These are phyloP conservation scores for Holocentrus rufus DNA, from an alignment of 2,797 vertebrate genomes.

Conservation along the genomic window DNA sequence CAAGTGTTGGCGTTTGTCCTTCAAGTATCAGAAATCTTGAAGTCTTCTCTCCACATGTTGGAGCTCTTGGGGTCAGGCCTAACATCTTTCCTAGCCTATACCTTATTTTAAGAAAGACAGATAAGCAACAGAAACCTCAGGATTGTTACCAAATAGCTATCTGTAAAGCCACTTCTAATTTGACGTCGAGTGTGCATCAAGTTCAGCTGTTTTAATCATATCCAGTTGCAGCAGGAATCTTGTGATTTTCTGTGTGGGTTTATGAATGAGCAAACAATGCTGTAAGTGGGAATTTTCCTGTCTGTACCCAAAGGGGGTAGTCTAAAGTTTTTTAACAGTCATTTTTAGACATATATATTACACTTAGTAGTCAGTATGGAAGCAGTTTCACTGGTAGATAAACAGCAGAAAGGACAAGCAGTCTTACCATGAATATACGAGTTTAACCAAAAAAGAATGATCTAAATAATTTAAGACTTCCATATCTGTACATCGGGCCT, in stretches of 20 bases:
- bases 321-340: slow-evolving; percentile 16
- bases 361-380: slow-evolving; percentile 37
- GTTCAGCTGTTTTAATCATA: slow-evolving; percentile 68
- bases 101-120: slow-evolving; percentile 38
- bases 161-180: background rate
- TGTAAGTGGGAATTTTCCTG: slow-evolving; percentile 4
- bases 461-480: background rate
- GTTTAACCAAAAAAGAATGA: background rate
- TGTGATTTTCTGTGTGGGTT: slow-evolving; percentile 51
- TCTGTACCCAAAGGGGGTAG: background rate
- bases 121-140: slow-evolving; percentile 7
- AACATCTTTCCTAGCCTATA: background rate
- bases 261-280: slow-evolving; percentile 81
- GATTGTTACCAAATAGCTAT: background rate
- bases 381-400: slow-evolving; percentile 47
- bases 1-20: background rate
- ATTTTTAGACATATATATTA: slow-evolving; percentile 20
- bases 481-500: background rate
- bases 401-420: background rate
- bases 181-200: slow-evolving; percentile 21
- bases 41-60: slow-evolving; percentile 11
- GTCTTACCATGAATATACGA: background rate
- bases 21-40: slow-evolving; percentile 23
- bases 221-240: slow-evolving; percentile 76
- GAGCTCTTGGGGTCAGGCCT: slow-evolving; percentile 3